Evolutionary conservation across 2,888 invertebrate species (phyloP), one percentile per base, ranked within the genome.

Genomic region (Machimus rusticus): DNA sequence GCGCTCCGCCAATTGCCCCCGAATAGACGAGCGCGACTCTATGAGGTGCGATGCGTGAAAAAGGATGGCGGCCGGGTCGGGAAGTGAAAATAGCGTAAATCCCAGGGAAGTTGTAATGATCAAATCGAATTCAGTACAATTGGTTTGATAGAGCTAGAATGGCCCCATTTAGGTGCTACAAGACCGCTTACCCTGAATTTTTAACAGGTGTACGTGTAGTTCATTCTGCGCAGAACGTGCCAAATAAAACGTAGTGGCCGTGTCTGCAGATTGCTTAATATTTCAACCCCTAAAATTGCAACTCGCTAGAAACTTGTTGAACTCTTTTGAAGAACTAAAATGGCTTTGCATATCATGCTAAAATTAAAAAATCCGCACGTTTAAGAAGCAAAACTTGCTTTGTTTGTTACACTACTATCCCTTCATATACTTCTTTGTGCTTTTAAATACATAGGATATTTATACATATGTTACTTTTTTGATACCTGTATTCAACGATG

Each of bases 11-110:
- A 37, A 82, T 81, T 81, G 81, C 51, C 31, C 19, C 51, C 28
- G 51, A 55, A 81, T 81, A 81, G 81, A 51, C 28, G 9, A 81
- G 84, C 19, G 66, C 37, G 85, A 37, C n/a, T 31, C 74, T 74
- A 74, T 74, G 46, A 85, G 46, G 85, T 74, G 85, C 43, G 85
- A 85, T 85, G 74, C 74, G 31, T 82, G 57, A 34, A 82, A 82
- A 82, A 6, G 82, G 82, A 82, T 81, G n/a, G 16, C 43, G 28
- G 14, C 4, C 46, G 34, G 23, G 81, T 55, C 14, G 16, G 31
- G 28, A 55, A 55, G 51, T 31, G 31, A 12, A 14, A 81, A 51
- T 39, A n/a, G 28, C 66, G 66, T 66, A 66, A 23, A 66, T 66
- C 66, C 66, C 66, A 66, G 37, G 31, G 66, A 34, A 34, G 19